Percentiles rank a stretch among this genome's conserved stretches.
phyloP scores from a whole-genome alignment of 1,140 invertebrate genomes.

The Ips typographus region DNA sequence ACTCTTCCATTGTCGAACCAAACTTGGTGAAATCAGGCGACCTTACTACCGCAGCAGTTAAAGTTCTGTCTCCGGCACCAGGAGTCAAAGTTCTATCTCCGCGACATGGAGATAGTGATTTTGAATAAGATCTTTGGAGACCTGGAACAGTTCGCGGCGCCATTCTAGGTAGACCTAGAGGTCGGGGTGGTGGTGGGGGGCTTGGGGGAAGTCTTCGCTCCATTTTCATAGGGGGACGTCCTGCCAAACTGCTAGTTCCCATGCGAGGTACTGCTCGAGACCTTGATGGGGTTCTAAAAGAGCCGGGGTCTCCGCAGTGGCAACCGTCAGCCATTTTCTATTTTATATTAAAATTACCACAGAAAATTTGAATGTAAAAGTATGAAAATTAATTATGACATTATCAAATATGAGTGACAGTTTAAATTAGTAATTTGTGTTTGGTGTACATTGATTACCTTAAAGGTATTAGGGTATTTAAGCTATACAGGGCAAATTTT shows the following conservation, averaged over 20 bases:
- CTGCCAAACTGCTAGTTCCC: not conserved
- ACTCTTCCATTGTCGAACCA: constrained; percentile 14
- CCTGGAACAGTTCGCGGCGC: not conserved
- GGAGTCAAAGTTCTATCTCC: constrained; percentile 9
- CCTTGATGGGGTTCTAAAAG: not conserved
- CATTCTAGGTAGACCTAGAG: not conserved
- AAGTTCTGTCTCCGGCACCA: constrained; percentile 6
- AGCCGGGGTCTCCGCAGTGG: not conserved
- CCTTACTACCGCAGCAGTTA: not conserved
- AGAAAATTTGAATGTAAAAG: too few relatives aligned
- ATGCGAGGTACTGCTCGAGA: not conserved
- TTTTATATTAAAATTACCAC: too few relatives aligned
- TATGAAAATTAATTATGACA: too few relatives aligned
- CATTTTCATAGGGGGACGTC: not conserved
- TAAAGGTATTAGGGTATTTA: too few relatives aligned
- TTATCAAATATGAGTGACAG: too few relatives aligned
- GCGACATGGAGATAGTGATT: not conserved
- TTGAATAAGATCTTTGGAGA: not conserved
- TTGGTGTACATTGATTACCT: too few relatives aligned
- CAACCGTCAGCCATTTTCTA: not conserved
- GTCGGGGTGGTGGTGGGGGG: not conserved
- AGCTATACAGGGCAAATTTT: too few relatives aligned
- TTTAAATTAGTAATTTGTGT: too few relatives aligned
- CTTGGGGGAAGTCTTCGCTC: not conserved
- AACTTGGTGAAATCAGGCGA: constrained; percentile 6